Percentiles rank a stretch among this genome's conserved stretches.
Evolutionary conservation across 2,797 vertebrate species (phyloP).

Genomic region (Cyclura pinguis): DNA sequence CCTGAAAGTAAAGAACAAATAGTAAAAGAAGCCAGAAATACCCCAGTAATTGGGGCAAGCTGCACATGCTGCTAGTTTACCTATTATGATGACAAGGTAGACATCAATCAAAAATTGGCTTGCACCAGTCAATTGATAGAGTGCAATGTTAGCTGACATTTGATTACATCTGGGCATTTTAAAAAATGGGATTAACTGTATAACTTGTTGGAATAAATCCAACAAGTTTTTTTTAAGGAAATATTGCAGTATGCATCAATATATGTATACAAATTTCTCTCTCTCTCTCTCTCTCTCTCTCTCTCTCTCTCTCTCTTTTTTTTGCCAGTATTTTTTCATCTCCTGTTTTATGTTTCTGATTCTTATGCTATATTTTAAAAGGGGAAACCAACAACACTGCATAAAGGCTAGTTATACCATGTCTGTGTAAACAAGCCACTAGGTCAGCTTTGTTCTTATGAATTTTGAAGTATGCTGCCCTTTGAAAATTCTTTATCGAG

Average conservation of each 20-base stretch:
- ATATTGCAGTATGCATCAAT: slow-evolving; percentile 44
- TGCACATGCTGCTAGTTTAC: neutral
- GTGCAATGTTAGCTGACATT: neutral
- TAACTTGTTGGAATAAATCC: neutral
- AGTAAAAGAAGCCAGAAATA: neutral
- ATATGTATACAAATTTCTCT: slow-evolving; percentile 55
- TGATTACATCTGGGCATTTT: neutral
- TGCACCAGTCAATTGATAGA: neutral
- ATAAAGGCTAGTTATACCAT: slow-evolving; percentile 16
- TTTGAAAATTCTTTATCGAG: slow-evolving; percentile 16
- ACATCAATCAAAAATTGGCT: neutral
- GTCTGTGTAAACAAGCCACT: slow-evolving; percentile 21
- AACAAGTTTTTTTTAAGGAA: slow-evolving; percentile 50
- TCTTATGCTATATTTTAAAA: slow-evolving; percentile 41
- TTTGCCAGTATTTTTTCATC: slow-evolving; percentile 62
- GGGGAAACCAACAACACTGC: neutral
- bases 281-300: slow-evolving; percentile 56
- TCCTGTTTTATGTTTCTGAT: slow-evolving; percentile 63
- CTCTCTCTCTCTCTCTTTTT: slow-evolving; percentile 34
- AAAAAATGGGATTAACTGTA: slow-evolving; percentile 13
- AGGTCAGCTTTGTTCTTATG: neutral
- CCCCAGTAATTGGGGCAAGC: neutral
- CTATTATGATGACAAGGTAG: neutral
- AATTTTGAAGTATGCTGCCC: neutral
- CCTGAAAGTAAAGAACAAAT: neutral